Evolutionary conservation across 2,113 vertebrate genomes (phyloP).

Genomic region (Laticauda laticaudata): DNA sequence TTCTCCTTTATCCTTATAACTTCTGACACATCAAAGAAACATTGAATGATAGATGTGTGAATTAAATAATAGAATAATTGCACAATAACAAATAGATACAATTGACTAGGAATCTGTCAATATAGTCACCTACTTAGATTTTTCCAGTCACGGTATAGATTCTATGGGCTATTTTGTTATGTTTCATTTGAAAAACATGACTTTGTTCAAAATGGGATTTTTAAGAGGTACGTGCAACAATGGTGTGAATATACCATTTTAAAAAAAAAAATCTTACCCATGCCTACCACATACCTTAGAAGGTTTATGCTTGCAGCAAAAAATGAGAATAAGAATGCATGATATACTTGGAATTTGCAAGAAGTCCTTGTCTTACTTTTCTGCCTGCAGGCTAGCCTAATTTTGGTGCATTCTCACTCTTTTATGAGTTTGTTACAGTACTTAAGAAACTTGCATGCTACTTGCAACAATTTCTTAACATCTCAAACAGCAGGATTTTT

Average conservation of each 20-base stretch:
- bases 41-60: neutral
- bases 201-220: neutral
- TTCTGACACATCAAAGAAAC: conserved; percentile 7
- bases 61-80: neutral
- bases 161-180: neutral
- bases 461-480: neutral
- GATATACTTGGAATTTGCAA: neutral
- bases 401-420: neutral
- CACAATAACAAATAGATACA: neutral
- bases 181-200: neutral
- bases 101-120: neutral
- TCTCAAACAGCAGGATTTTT: neutral
- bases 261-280: neutral
- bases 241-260: neutral
- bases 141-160: neutral
- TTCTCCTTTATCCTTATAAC: neutral
- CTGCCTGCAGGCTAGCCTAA: neutral
- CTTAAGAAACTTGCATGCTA: neutral
- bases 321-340: neutral
- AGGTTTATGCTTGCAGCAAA: neutral
- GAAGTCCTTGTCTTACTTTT: neutral
- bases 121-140: neutral
- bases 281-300: neutral
- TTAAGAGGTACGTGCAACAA: neutral
- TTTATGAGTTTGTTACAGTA: neutral